Percentiles rank a stretch among this genome's conserved stretches.
These are phyloP conservation scores for Nesidiocoris tenuis DNA, from an alignment of 2,888 invertebrate species.

Conservation along the genomic window DNA sequence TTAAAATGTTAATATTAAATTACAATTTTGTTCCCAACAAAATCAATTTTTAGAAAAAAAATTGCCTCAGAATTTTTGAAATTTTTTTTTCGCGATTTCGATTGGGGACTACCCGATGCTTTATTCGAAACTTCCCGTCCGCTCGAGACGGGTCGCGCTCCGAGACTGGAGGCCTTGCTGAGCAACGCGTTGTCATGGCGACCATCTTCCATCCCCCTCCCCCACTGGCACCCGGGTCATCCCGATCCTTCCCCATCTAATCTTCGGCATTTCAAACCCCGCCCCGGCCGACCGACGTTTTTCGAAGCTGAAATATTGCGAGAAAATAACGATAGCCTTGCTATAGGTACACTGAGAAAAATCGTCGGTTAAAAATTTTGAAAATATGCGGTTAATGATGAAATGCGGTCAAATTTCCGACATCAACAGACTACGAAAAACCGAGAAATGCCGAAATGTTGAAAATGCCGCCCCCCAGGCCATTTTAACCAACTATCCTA, in stretches of 20 bases:
- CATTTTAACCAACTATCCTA: too few species aligned
- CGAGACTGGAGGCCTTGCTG: slow-evolving; percentile 10
- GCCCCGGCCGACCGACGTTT: neutral
- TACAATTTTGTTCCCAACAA: neutral
- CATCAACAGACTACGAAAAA: too few species aligned
- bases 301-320: neutral
- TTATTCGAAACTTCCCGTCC: slow-evolving; percentile 1
- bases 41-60: neutral
- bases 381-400: too few species aligned
- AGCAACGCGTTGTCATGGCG: slow-evolving; percentile 17
- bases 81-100: too few species aligned
- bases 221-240: neutral
- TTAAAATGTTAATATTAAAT: neutral
- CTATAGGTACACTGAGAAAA: too few species aligned
- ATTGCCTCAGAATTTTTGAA: neutral
- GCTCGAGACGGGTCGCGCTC: slow-evolving; percentile 11
- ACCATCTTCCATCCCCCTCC: neutral
- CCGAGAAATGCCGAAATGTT: too few species aligned
- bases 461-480: too few species aligned
- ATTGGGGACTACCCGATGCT: too few species aligned
- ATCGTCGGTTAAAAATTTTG: too few species aligned
- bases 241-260: neutral
- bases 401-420: too few species aligned
- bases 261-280: neutral
- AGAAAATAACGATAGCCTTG: too few species aligned